Evolutionary conservation across 2,113 vertebrate species (phyloP).

Genomic region (Paralichthys olivaceus): DNA sequence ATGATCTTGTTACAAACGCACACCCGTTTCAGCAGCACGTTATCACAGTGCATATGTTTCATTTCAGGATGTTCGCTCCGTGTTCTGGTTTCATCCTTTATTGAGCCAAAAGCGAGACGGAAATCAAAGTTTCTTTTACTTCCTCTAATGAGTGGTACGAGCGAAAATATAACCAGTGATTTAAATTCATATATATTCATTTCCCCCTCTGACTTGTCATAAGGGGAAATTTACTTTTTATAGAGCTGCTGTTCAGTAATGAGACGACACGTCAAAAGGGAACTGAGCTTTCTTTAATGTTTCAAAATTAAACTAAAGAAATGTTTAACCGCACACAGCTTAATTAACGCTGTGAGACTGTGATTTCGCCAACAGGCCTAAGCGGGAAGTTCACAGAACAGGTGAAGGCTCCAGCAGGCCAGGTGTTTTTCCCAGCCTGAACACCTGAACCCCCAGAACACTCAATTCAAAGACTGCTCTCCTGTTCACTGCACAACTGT

Average conservation of each 20-base stretch:
- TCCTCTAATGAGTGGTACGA: not conserved
- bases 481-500: not conserved
- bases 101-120: not conserved
- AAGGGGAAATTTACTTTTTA: not conserved
- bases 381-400: conserved; percentile 13
- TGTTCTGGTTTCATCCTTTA: not conserved
- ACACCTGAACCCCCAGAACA: conserved; percentile 43
- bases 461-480: conserved; percentile 34
- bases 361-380: not conserved
- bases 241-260: conserved; percentile 7
- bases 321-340: not conserved
- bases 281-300: conserved; percentile 11
- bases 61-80: not conserved
- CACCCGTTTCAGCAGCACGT: not conserved
- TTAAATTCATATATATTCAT: not conserved
- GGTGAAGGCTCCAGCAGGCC: conserved; percentile 20
- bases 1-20: not conserved
- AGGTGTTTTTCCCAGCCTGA: conserved; percentile 33
- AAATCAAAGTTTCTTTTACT: not conserved
- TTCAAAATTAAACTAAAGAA: conserved; percentile 2
- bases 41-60: not conserved
- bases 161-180: not conserved
- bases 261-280: not conserved
- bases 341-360: not conserved
- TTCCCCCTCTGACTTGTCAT: not conserved